phyloP scores from a whole-genome alignment of 1,140 invertebrate genomes.

The Zaprionus lachaisei region DNA sequence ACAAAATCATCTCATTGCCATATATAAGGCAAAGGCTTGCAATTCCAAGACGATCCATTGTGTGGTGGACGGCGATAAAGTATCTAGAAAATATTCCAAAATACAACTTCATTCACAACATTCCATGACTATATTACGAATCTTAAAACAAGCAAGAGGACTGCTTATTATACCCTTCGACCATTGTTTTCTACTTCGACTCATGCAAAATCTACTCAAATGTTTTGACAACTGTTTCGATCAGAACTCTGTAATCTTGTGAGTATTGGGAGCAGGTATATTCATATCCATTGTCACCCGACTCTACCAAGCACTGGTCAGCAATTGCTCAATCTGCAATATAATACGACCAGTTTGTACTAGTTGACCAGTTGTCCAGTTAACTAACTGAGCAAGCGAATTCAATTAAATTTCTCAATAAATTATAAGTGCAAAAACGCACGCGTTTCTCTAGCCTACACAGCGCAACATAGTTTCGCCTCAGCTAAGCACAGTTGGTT shows the following conservation, averaged over 20 bases:
- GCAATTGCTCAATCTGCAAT: constrained; percentile 57
- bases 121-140: neutral
- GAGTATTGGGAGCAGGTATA: neutral
- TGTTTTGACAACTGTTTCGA: neutral
- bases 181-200: neutral
- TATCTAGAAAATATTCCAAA: neutral
- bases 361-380: constrained; percentile 44
- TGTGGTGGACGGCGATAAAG: neutral
- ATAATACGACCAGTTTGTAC: constrained; percentile 47
- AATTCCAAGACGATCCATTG: too few species aligned
- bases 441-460: constrained; percentile 36
- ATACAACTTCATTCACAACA: neutral
- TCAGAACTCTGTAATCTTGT: neutral
- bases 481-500: too few species aligned
- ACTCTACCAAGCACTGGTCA: neutral
- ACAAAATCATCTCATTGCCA: too few species aligned
- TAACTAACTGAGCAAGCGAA: constrained; percentile 60
- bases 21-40: too few species aligned
- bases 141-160: neutral
- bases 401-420: constrained; percentile 80
- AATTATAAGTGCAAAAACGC: constrained; percentile 68
- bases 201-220: neutral
- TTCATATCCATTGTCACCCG: neutral
- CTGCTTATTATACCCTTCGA: too few species aligned
- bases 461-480: constrained; percentile 34